Evolutionary conservation across 2,797 vertebrate genomes (phyloP).

Genomic region (Sebastes umbrosus): DNA sequence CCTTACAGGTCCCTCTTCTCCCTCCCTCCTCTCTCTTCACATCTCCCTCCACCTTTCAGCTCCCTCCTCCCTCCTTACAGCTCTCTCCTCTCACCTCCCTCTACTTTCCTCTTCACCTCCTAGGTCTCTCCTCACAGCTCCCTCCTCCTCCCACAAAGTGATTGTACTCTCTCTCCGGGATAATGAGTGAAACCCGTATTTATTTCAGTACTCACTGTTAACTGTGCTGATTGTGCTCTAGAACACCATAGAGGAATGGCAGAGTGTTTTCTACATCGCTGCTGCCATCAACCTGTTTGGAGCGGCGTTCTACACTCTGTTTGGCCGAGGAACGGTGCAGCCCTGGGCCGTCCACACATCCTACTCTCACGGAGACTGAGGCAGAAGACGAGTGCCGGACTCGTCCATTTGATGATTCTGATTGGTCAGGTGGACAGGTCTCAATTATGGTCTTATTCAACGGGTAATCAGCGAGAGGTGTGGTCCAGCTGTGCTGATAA

Average conservation of each 20-base stretch:
- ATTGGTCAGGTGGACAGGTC: background rate
- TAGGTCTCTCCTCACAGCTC: no score
- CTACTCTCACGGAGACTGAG: conserved; percentile 80
- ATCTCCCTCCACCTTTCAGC: no score
- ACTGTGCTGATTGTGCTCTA: conserved; percentile 64
- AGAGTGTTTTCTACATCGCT: conserved; percentile 93
- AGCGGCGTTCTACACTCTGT: conserved; percentile 89
- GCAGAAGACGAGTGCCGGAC: background rate
- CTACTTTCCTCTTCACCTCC: no score
- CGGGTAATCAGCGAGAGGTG: background rate
- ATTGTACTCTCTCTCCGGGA: background rate
- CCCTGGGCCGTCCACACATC: conserved; percentile 87
- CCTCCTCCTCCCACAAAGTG: no score
- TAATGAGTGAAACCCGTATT: background rate
- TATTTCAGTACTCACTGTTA: background rate
- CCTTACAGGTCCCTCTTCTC: no score
- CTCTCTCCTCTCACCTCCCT: no score
- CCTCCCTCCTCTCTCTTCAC: no score
- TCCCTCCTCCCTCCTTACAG: no score
- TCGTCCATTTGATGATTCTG: background rate
- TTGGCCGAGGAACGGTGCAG: conserved; percentile 90
- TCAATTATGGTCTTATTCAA: background rate
- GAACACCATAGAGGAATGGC: conserved; percentile 95
- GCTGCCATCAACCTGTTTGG: conserved; percentile 92
- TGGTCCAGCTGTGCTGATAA: background rate